Base-by-base conservation (phyloP, 2,113 vertebrate genomes). In the Poeciliopsis occidentalis region DNA sequence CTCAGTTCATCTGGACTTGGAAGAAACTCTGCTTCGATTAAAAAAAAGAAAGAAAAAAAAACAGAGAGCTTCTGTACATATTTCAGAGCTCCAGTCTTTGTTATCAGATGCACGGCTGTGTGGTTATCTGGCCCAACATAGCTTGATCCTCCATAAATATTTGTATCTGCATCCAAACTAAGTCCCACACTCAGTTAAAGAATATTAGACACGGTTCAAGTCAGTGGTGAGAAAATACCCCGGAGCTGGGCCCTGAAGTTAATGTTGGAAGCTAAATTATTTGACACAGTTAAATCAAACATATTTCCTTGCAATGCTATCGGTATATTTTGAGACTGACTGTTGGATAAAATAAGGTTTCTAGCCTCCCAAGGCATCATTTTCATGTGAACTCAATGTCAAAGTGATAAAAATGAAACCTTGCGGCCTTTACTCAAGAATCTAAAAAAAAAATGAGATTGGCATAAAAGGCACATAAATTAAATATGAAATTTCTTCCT, bases 1-100 rank as follows among this genome's bases (percentile, higher is more conserved):
- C 22, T 41, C 34, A 7, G 44, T 10, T 62, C 44, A 87, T 65
- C 19, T 76, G 51, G 41, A 72, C 73, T 30, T 24, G 3, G 22
- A 60, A 60, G 34, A 72, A 51, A 73, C 27, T 13, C 3, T 10
- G 11, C 2, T 8, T 68, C 3, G 12, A 26, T 19, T 13, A 27
- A 12, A 5, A 51, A 30, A 54, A 19, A 22, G 0, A 19, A 51
- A 15, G 2, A 13, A 34, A 34, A 37, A 37, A 3, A 37, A 8
- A 31, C 29, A 64, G 13, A 67, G 61, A 31, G 24, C 24, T 5
- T 1, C 54, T 70, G 72, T 27, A 66, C 31, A 64, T 63, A 68
- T 67, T 72, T 82, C 60, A 37, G 30, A 76, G 24, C 57, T 37
- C 24, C 32, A 73, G 30, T 68, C 19, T 60, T 32, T 69, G 30